phyloP scores from a whole-genome alignment of 2,113 vertebrate species.

The Cyanistes caeruleus region DNA sequence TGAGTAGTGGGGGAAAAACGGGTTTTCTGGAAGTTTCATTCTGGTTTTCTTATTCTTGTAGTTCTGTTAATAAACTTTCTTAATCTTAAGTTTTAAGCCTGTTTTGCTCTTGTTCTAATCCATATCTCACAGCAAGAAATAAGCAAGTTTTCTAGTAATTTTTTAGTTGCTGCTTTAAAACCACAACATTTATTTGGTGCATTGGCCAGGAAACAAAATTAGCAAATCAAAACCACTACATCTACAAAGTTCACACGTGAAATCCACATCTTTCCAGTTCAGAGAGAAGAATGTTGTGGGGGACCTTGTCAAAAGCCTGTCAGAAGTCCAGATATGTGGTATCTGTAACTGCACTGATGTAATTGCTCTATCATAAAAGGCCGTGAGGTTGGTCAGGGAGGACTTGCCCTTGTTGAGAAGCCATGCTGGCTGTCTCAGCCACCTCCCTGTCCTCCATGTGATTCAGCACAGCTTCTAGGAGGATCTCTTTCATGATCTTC shows the following conservation, averaged over 20 bases:
- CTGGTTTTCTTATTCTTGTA: too few species aligned
- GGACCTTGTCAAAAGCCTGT: background rate
- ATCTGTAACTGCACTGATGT: background rate
- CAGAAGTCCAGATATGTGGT: background rate
- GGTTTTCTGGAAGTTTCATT: too few species aligned
- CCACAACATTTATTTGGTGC: too few species aligned
- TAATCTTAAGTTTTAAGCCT: too few species aligned
- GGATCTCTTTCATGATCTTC: background rate
- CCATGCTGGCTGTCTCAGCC: rapidly evolving
- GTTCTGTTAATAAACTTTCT: too few species aligned
- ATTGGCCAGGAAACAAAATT: too few species aligned
- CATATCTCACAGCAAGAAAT: too few species aligned
- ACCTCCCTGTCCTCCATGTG: background rate
- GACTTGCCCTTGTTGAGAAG: background rate
- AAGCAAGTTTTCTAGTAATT: too few species aligned
- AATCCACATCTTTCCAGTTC: background rate
- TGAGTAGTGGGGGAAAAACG: too few species aligned
- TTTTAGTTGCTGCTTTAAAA: too few species aligned
- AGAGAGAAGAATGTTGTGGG: background rate
- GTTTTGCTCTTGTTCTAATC: too few species aligned
- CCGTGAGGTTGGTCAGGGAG: background rate
- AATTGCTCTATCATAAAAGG: background rate
- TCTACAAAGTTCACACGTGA: too few species aligned
- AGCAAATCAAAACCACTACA: background rate
- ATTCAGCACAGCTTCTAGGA: background rate